Conservation (phyloP, 2,797 vertebrate genomes). For the Alcedo quadribrachys region DNA sequence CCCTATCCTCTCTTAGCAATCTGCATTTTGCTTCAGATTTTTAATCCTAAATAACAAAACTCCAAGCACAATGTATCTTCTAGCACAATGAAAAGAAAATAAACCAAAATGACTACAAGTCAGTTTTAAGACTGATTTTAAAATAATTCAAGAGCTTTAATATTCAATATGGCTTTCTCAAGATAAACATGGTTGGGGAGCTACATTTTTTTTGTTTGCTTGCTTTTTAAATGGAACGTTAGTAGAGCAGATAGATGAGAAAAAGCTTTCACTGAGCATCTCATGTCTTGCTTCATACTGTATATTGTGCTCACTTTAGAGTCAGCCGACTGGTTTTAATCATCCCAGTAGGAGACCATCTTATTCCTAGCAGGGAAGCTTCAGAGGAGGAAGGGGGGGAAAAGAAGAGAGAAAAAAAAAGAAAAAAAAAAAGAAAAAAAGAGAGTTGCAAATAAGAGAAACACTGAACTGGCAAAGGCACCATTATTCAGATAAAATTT, state of each 20-base stretch:
- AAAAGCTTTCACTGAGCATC: not conserved
- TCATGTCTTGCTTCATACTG: not conserved
- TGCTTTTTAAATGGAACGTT: not conserved
- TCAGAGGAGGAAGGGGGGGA: not conserved
- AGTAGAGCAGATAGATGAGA: not conserved
- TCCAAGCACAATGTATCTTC: not conserved
- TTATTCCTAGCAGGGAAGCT: not conserved
- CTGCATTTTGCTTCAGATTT: not conserved
- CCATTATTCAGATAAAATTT: not conserved
- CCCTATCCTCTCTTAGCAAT: not conserved
- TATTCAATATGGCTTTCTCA: not conserved
- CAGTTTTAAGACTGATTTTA: not conserved
- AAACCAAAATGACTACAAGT: not conserved
- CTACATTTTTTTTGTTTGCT: not conserved
- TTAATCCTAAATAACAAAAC: not conserved
- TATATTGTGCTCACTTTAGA: not conserved
- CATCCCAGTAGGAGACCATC: not conserved
- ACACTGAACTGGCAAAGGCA: not conserved
- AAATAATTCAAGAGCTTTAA: not conserved
- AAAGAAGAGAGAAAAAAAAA: not conserved
- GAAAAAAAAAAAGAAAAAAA: not conserved
- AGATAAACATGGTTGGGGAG: not conserved
- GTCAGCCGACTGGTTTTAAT: slow-evolving; percentile 41
- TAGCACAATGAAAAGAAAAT: not conserved
- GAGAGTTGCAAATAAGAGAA: not conserved